Percentiles rank a stretch among this genome's conserved stretches.
Conservation (phyloP, 2,113 vertebrate genomes). For the Hipposideros armiger region DNA sequence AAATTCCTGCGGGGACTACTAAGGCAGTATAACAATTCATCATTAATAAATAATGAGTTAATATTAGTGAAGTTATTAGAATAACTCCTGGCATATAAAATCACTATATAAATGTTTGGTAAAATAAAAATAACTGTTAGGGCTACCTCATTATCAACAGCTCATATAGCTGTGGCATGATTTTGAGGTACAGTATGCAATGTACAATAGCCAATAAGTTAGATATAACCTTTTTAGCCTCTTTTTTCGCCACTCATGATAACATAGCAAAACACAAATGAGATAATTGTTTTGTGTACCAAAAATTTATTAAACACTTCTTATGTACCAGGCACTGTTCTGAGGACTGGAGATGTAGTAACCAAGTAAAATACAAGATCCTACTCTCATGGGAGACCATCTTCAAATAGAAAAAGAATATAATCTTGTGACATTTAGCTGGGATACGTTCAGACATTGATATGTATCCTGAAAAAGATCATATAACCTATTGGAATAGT, state of each 20-base stretch:
- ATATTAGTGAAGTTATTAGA: conserved; percentile 33
- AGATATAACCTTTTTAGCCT: neutral
- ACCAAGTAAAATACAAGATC: neutral
- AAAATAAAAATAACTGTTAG: neutral
- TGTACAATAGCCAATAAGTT: neutral
- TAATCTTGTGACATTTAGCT: neutral
- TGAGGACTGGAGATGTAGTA: neutral
- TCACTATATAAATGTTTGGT: neutral
- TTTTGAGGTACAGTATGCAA: neutral
- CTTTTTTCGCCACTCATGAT: neutral
- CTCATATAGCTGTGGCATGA: neutral
- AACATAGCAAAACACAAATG: neutral
- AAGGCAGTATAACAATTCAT: neutral
- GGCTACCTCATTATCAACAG: neutral
- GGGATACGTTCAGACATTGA: neutral
- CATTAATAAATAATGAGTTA: conserved; percentile 40
- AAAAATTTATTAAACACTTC: neutral
- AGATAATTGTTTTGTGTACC: neutral
- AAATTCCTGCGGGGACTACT: conserved; percentile 1
- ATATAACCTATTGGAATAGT: neutral
- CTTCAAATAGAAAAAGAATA: neutral
- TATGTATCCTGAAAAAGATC: neutral
- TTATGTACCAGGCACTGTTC: neutral
- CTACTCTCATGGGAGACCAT: neutral
- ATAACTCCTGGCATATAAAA: neutral